A percentile compares a stretch with the other conserved stretches of the same genome.
Evolutionary conservation across 1,140 invertebrate species (phyloP).

Genomic region (Cydia splendana): DNA sequence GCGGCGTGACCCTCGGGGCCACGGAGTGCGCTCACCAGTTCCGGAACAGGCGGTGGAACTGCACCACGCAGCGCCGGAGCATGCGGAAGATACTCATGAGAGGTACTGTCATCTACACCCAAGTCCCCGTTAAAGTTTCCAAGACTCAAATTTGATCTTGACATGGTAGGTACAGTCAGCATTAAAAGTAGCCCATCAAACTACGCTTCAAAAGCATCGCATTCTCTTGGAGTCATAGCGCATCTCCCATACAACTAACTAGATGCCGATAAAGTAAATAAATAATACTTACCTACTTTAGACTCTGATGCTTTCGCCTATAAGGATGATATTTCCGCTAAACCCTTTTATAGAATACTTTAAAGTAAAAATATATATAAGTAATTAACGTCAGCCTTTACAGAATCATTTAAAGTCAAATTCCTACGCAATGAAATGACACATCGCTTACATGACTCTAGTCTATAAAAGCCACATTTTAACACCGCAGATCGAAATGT

Average conservation of each 20-base stretch:
- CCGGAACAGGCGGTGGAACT: conserved; percentile 91
- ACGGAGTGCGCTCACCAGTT: conserved; percentile 93
- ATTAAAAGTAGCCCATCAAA: neutral
- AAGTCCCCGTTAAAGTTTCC: no score
- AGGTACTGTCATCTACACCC: conserved; percentile 81
- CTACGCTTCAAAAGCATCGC: no score
- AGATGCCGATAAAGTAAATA: no score
- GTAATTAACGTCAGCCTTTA: neutral
- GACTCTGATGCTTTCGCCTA: no score
- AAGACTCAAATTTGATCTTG: no score
- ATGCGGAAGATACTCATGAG: conserved; percentile 90
- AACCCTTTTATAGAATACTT: no score
- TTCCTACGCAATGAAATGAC: conserved; percentile 5
- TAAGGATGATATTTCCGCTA: no score
- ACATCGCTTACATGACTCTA: neutral
- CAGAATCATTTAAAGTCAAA: neutral
- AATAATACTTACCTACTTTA: no score
- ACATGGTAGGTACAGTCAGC: neutral
- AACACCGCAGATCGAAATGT: conserved; percentile 5
- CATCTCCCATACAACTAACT: no score
- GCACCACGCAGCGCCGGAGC: conserved; percentile 87
- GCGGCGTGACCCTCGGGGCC: conserved; percentile 88
- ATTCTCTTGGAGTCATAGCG: no score
- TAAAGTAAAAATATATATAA: no score
- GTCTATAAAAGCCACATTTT: neutral